These are phyloP conservation scores for Apteryx mantelli DNA, from an alignment of 2,113 vertebrate genomes.

Conservation along the genomic window DNA sequence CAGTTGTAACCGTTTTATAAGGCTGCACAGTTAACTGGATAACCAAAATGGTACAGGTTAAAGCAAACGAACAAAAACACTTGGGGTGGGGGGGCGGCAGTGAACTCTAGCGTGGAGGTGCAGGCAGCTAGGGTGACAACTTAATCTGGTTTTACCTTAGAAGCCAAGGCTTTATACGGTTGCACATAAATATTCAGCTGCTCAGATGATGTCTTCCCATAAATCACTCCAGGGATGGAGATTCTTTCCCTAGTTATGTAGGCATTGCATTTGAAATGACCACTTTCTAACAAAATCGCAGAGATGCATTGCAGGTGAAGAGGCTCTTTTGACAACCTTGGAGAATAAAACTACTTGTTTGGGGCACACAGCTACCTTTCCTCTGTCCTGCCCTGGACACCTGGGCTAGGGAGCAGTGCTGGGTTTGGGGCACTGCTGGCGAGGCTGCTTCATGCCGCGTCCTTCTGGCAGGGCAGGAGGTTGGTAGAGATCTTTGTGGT, in stretches of 20 bases:
- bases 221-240: rapidly evolving
- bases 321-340: background rate
- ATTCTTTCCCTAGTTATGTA: background rate
- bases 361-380: no score
- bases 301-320: background rate
- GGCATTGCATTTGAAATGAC: background rate
- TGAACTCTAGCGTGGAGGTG: background rate
- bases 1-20: background rate
- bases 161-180: background rate
- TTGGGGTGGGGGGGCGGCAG: background rate
- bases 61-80: background rate
- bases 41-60: background rate
- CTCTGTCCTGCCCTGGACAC: background rate
- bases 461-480: rapidly evolving
- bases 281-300: background rate
- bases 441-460: background rate
- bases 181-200: rapidly evolving
- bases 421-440: background rate
- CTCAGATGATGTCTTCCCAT: background rate
- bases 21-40: background rate
- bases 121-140: background rate
- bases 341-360: background rate
- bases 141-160: background rate
- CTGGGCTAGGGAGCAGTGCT: background rate
- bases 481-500: background rate